A percentile compares a stretch with the other conserved stretches of the same genome.
phyloP scores from a whole-genome alignment of 2,113 vertebrate genomes.

The Cyphomyrus discorhynchus region DNA sequence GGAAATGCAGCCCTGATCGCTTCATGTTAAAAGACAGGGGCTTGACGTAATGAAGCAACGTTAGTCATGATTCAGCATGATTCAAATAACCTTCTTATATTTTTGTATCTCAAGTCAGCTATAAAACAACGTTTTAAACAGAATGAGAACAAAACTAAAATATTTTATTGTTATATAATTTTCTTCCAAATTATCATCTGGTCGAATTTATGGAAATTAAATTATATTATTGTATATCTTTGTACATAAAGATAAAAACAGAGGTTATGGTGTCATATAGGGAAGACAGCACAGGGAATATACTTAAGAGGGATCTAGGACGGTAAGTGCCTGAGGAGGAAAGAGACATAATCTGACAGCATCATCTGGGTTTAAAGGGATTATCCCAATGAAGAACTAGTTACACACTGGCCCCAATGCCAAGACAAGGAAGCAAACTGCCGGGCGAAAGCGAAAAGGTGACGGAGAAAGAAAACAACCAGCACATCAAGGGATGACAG shows the following conservation, averaged over 20 bases:
- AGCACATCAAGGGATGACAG: conserved; percentile 13
- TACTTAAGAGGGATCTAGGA: not conserved
- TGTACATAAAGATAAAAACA: not conserved
- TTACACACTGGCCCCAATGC: not conserved
- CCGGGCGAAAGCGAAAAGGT: not conserved
- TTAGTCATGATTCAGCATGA: not conserved
- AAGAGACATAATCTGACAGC: not conserved
- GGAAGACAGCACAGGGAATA: not conserved
- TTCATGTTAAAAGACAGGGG: not conserved
- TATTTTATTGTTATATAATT: not conserved
- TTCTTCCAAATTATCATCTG: not conserved
- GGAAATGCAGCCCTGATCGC: not conserved
- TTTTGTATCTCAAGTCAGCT: not conserved
- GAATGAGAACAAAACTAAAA: not conserved
- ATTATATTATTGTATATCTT: not conserved
- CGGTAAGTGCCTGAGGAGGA: not conserved
- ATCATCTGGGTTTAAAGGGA: conserved; percentile 13
- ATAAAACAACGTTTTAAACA: not conserved
- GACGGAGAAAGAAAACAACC: not conserved
- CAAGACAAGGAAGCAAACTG: not conserved
- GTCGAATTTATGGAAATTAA: not conserved
- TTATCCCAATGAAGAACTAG: not conserved
- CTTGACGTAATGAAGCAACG: not conserved
- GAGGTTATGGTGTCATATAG: not conserved
- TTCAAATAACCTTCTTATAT: not conserved